phyloP scores from a whole-genome alignment of 2,797 vertebrate species.

The Hipposideros larvatus region DNA sequence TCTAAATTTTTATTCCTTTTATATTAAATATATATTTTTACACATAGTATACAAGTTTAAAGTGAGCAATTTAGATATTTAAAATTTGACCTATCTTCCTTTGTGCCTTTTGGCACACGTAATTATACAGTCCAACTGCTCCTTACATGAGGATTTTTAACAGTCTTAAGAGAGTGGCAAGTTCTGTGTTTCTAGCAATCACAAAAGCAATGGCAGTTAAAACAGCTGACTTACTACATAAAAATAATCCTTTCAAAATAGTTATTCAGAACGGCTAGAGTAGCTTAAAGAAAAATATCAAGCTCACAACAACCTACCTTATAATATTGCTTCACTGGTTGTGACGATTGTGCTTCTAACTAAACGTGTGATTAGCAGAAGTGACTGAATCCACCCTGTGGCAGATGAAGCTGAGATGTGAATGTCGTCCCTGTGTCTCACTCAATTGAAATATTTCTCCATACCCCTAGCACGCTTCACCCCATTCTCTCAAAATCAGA shows the following conservation, averaged over 20 bases:
- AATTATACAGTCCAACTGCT: slow-evolving; percentile 5
- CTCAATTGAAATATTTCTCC: neutral
- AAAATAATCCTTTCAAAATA: slow-evolving; percentile 34
- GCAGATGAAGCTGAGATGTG: neutral
- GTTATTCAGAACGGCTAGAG: neutral
- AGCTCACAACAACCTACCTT: neutral
- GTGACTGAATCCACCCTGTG: neutral
- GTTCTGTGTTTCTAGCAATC: neutral
- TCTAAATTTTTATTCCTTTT: slow-evolving; percentile 41
- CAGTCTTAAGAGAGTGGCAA: neutral
- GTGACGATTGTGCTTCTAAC: neutral
- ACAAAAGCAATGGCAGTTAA: slow-evolving; percentile 20
- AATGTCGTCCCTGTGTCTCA: neutral
- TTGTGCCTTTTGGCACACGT: neutral
- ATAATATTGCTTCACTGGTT: neutral
- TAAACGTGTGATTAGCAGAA: slow-evolving; percentile 9
- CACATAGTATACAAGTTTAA: neutral
- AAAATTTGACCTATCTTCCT: neutral
- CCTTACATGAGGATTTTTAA: slow-evolving; percentile 10
- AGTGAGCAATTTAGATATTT: slow-evolving; percentile 18
- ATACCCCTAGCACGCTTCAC: neutral
- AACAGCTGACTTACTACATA: neutral
- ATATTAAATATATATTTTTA: neutral
- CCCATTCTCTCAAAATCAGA: neutral
- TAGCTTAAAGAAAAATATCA: neutral